Base-by-base conservation (phyloP, 2,888 invertebrate genomes). In the Brachypterus glaber region DNA sequence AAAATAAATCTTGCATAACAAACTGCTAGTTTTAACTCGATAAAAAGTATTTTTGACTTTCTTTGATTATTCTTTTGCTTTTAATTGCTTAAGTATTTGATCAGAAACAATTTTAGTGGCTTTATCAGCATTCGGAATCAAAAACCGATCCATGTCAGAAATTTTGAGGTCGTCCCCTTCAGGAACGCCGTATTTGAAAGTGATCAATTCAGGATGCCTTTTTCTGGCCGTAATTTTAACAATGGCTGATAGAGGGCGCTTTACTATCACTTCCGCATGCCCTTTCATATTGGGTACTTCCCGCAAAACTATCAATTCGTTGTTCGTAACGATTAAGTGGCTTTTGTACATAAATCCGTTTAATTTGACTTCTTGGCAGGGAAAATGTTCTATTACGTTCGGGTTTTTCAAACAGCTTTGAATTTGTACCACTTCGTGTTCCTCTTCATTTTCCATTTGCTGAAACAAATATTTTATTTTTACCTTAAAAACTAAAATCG, bases 161-260 rank as follows among this genome's bases (percentile, higher is more conserved):
- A 92, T 85, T 41, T 82, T 71, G 24, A 88, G 69, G 29, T 78
- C 77, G 53, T 86, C 84, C 32, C 84, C 87, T 59, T 87, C 82
- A 2, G 82, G 82, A 39, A 81, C 74, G 3, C 95, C 93, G 62
- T 96, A 96, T 63, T 93, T 92, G 64, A 98, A 96, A 1, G 97
- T 97, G 45, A 98, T 93, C 52, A 97, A 70, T 66, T 97, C 92
- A 0, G 96, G 95, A 62, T 90, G 86, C 39, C 85, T 79, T 63
- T 93, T 93, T 62, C 93, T 91, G 8, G 95, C 93, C 1, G 97
- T 97, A 44, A 98, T 98, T 70, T 91, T 93, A 5, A 96, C 89
- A 52, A 98, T 90, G 34, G 88, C 86, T 2, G 89, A 83, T 36
- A 98, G 70, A 0, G 90, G 87, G 37, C 95, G 76, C 44, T 88